phyloP scores from a whole-genome alignment of 2,888 invertebrate species.

The Nasonovia ribisnigri region DNA sequence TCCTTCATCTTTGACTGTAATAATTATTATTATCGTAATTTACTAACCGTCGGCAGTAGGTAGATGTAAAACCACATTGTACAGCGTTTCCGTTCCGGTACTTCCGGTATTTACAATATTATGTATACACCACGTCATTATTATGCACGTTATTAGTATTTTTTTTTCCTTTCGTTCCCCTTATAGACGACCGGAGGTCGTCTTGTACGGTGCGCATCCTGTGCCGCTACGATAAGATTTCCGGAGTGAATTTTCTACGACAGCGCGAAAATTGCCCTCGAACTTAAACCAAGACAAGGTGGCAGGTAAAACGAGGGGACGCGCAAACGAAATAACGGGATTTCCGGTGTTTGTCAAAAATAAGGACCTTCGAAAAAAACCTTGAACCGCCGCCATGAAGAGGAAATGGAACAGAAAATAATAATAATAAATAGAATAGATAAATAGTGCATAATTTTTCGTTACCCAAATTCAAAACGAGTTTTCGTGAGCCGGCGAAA shows the following conservation, averaged over 20 bases:
- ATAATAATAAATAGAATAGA: neutral
- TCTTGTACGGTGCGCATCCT: conserved; percentile 30
- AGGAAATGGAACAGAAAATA: conserved; percentile 37
- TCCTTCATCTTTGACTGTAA: neutral
- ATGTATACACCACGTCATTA: neutral
- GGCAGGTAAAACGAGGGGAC: conserved; percentile 15
- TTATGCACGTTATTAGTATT: conserved; percentile 13
- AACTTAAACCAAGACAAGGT: neutral
- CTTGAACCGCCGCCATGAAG: conserved; percentile 55
- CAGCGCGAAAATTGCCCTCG: conserved; percentile 41
- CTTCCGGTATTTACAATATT: conserved; percentile 40
- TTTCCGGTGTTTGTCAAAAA: conserved; percentile 58
- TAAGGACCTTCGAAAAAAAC: conserved; percentile 44
- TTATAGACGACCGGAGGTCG: conserved; percentile 31
- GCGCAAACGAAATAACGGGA: conserved; percentile 45
- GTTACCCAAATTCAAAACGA: conserved; percentile 23
- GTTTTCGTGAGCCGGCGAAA: neutral
- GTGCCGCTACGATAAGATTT: conserved; percentile 26
- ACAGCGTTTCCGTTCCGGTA: conserved; percentile 28
- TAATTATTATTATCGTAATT: neutral
- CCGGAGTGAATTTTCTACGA: conserved; percentile 34
- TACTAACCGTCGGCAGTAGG: neutral
- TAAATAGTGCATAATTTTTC: conserved; percentile 30
- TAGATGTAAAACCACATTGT: neutral
- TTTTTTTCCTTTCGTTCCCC: conserved; percentile 24